phyloP scores from a whole-genome alignment of 2,888 invertebrate genomes.

The Metacarcinus magister region DNA sequence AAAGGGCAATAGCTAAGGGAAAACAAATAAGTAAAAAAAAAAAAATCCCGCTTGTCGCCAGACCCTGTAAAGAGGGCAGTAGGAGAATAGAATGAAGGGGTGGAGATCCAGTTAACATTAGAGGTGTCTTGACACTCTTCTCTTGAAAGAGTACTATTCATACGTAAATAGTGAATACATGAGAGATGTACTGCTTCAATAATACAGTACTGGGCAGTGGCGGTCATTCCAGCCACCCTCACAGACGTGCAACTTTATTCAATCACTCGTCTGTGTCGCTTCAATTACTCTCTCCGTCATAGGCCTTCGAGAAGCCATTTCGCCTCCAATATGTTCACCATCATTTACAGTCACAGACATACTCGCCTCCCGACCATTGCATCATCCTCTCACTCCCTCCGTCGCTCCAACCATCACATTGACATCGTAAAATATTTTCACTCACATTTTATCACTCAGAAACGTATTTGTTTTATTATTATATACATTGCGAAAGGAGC shows the following conservation, averaged over 20 bases:
- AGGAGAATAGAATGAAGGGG: no score
- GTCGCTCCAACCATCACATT: neutral
- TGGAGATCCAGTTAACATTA: no score
- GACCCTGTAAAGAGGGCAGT: no score
- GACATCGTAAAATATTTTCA: neutral
- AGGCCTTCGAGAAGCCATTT: neutral
- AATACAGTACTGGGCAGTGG: neutral
- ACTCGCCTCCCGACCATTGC: neutral
- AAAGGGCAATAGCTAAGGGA: no score
- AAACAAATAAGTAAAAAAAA: no score
- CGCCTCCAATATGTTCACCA: neutral
- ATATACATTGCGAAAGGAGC: neutral
- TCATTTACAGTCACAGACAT: neutral
- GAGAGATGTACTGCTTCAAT: neutral
- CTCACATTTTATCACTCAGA: neutral
- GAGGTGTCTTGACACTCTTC: no score
- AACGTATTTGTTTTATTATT: neutral
- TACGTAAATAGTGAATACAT: neutral
- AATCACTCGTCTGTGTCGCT: neutral
- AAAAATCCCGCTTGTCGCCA: no score
- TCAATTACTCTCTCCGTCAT: neutral
- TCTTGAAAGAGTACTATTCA: neutral
- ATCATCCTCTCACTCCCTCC: neutral
- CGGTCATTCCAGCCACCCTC: neutral
- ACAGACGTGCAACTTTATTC: conserved; percentile 1